Evolutionary conservation across 2,797 vertebrate species (phyloP).

Genomic region (Gila robusta): DNA sequence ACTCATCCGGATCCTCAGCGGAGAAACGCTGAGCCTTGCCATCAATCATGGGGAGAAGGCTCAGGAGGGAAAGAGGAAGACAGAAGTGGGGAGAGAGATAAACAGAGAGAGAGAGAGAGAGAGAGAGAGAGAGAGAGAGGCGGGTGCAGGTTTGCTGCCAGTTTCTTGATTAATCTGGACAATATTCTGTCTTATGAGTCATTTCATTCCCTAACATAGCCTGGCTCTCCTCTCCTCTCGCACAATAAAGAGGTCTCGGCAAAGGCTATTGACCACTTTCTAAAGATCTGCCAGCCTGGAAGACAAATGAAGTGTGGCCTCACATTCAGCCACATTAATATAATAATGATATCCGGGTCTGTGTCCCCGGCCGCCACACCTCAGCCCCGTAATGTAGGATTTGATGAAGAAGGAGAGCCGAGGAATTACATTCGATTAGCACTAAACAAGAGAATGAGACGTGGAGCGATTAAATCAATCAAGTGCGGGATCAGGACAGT

Average conservation of each 20-base stretch:
- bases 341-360: constrained; percentile 82
- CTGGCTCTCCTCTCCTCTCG: constrained; percentile 39
- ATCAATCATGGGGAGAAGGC: constrained; percentile 55
- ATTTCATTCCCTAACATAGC: constrained; percentile 79
- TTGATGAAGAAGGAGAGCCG: constrained; percentile 79
- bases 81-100: constrained; percentile 63
- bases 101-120: constrained; percentile 64
- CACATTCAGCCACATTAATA: constrained; percentile 78
- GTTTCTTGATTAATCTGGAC: constrained; percentile 82
- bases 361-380: constrained; percentile 69
- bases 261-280: constrained; percentile 81
- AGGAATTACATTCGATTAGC: constrained; percentile 84
- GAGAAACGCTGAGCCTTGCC: constrained; percentile 32
- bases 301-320: constrained; percentile 81
- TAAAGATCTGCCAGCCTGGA: constrained; percentile 73
- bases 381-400: constrained; percentile 73
- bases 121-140: constrained; percentile 61
- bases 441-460: constrained; percentile 82
- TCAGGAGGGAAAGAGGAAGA: constrained; percentile 54
- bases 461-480: constrained; percentile 77
- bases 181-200: constrained; percentile 79
- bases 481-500: constrained; percentile 68
- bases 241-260: constrained; percentile 70
- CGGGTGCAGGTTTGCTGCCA: constrained; percentile 55
- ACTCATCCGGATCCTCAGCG: constrained; percentile 29